Conservation (phyloP, 2,113 vertebrate species). For the Eptesicus fuscus region DNA sequence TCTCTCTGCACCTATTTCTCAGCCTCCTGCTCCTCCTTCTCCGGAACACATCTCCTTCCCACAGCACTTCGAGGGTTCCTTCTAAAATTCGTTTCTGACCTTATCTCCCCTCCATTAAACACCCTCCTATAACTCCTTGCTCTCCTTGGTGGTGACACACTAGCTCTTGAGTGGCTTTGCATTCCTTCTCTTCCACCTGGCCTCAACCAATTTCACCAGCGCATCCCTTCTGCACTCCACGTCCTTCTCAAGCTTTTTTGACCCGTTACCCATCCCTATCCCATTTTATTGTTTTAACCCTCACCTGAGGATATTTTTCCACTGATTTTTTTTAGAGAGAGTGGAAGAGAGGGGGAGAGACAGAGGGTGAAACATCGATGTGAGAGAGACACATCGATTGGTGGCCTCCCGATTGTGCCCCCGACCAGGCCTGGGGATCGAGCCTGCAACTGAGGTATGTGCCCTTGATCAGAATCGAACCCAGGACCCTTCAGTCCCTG, state of each 20-base stretch:
- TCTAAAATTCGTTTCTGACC: background rate
- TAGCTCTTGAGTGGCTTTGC: background rate
- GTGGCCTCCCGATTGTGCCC: too few relatives aligned
- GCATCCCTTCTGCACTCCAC: background rate
- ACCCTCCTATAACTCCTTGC: background rate
- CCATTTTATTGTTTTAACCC: too few relatives aligned
- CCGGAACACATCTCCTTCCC: background rate
- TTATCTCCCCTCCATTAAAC: background rate
- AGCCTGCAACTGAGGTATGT: too few relatives aligned
- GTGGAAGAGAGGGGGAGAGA: too few relatives aligned
- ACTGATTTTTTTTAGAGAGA: too few relatives aligned
- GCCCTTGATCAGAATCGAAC: too few relatives aligned
- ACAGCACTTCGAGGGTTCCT: background rate
- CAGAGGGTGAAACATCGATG: too few relatives aligned
- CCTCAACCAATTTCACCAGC: background rate
- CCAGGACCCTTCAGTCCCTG: too few relatives aligned
- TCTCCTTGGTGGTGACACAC: background rate
- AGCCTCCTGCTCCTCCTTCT: background rate
- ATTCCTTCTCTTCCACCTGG: background rate
- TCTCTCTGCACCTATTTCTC: background rate
- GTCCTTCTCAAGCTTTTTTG: background rate
- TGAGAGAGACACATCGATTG: too few relatives aligned
- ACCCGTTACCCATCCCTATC: background rate
- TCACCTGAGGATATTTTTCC: too few relatives aligned
- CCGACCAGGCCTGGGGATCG: too few relatives aligned